Evolutionary conservation across 2,797 vertebrate genomes (phyloP), one percentile per base, ranked within the genome.

Genomic region (Pseudocheirus occidentalis): DNA sequence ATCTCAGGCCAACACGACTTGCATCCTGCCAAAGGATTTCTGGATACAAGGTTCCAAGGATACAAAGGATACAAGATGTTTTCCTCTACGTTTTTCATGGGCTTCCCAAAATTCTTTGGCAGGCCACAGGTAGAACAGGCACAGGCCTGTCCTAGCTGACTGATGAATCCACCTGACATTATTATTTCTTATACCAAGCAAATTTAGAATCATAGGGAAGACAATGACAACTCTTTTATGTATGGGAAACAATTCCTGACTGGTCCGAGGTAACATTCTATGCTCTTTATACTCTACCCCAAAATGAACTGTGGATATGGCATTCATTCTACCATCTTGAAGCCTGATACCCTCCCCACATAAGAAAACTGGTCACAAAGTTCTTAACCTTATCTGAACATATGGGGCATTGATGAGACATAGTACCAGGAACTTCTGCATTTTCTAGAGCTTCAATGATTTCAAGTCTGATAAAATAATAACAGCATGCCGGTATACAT

Each of bases 171-270:
- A 29, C 62, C 29, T 55, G 57, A 54, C 6, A 0, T 92, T 34
- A 87, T 46, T 56, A 11, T 50, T 24, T 55, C 54, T 91, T 50
- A 46, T 46, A 66, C 7, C 13, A 27, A n/a, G 53, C 55, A 29
- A 94, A 56, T 87, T 95, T 91, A 92, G 53, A 95, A 90, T 46
- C 90, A 31, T 90, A 28, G 12, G 55, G 24, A 57, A 91, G 12
- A 1, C 28, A 53, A 54, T 92, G 34, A 58, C 59, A 90, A 96
- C 59, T 81, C n/a, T 24, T 81, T 5, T 46, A 46, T 24, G n/a
- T 40, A 81, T 1, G 9, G 5, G 6, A 40, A 46, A 81, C n/a
- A 46, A 81, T 5, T 73, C n/a, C 66, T 73, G 5, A 81, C 18
- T 81, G n/a, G n/a, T 81, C n/a, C 18, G 40, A 40, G n/a, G 18